Base-by-base conservation (phyloP, 2,113 vertebrate genomes). In the Atrichornis clamosus region DNA sequence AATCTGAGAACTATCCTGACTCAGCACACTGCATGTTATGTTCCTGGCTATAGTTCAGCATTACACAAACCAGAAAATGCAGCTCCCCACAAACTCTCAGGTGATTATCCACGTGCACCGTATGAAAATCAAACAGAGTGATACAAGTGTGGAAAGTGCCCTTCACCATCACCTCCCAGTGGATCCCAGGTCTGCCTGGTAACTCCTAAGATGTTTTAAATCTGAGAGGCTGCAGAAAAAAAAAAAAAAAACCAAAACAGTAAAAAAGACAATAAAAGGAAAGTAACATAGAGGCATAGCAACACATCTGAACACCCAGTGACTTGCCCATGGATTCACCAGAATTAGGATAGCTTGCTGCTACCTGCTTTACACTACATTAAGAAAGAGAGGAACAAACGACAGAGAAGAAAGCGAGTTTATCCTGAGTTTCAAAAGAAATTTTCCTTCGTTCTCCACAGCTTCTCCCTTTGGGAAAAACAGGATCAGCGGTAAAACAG, bases 401-500 rank as follows among this genome's bases (percentile, higher is more conserved):
- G 18, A 63, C 15, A 46, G 26, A 70, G 78, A 77, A 75, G 11
- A 30, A 18, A 87, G 60, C 5, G 9, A 13, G 4, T 50, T 81
- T 75, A 70, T 56, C 8, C 15, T 2, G 18, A 68, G 32, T 73
- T 78, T 72, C 11, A 32, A 59, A 75, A 50, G 1, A 72, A 27
- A 33, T 32, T 27, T 55, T 79, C 32, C 26, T 42, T 3, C 62
- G 32, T 64, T 60, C 17, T 53, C 49, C 37, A 73, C 7, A 46
- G 32, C 10, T 52, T 60, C 19, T 64, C 22, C 23, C 35, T 56
- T 47, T 32, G 6, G 4, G 15, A 11, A 6, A 4, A 84, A 78
- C 8, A 91, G 7, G 0, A 9, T 11, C 6, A 87, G 8, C 0
- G 1, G 14, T 32, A 37, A 41, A 74, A 65, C 23, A 27, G 15